Base-by-base conservation (phyloP, 1,140 invertebrate species). In the Listronotus bonariensis region DNA sequence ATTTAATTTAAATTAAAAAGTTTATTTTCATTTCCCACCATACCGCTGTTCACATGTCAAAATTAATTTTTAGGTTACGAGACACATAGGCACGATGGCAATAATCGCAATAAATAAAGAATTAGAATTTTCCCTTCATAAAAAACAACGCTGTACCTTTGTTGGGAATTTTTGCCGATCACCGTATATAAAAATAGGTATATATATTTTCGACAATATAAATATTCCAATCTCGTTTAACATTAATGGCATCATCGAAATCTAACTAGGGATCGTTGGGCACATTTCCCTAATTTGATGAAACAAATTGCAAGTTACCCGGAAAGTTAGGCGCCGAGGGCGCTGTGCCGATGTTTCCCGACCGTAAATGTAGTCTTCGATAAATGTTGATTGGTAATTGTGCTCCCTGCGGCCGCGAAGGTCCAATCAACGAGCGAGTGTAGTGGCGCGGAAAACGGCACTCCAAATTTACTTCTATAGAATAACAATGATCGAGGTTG, bases 301-400 rank as follows among this genome's bases (percentile, higher is more conserved):
- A 69, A 71, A 69, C 67, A 71, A 71, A 73, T 73, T 73, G 72
- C 32, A 42, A 61, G 18, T 64, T 55, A 64, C 15, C 59, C 41
- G 54, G 55, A 42, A 59, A 55, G 46, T 40, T 56, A 54, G 57
- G 65, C 46, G 40, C 36, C 48, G 55, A 57, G 40, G 49, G 52
- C 58, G 57, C 48, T 55, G 56, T 55, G 49, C 51, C 18, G 18
- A 38, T 11, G 34, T 11, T 31, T 14, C 10, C 14, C 60, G 52
- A 20, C 42, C 49, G 51, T 58, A 40, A 67, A 55, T 41, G 55
- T 55, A 69, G 12, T 55, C 71, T 68, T 69, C 56, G 69, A 66
- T 67, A 59, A 67, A 64, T 62, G 71, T 72, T 77, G 76, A 77
- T 77, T 77, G 76, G 76, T 77, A 77, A 77, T 77, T 77, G 76